These are phyloP conservation scores for Chiloscyllium plagiosum DNA, from an alignment of 2,113 vertebrate species.

Conservation along the genomic window DNA sequence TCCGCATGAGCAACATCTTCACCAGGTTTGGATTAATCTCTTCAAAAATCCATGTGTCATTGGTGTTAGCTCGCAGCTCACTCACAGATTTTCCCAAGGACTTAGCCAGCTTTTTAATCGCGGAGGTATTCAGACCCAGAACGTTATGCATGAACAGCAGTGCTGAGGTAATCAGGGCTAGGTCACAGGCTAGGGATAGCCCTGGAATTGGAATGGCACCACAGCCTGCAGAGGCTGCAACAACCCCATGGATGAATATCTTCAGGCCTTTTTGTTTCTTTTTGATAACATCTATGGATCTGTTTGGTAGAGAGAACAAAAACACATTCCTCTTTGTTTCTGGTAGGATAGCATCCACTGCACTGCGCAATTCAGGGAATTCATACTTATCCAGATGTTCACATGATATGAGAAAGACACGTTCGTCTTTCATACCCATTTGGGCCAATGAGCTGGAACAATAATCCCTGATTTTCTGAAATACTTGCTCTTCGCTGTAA, in stretches of 20 bases:
- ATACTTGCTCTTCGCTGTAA: neutral
- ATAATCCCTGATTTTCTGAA: neutral
- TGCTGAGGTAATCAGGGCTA: neutral
- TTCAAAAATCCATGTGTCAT: neutral
- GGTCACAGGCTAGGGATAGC: neutral
- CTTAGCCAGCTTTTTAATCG: neutral
- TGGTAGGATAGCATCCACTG: neutral
- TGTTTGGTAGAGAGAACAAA: neutral
- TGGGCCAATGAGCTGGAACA: neutral
- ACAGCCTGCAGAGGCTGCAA: neutral
- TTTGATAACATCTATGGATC: neutral
- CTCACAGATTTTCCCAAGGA: neutral
- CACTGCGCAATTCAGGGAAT: neutral
- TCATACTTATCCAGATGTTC: neutral
- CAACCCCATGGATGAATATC: neutral
- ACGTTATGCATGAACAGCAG: neutral
- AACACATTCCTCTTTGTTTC: constrained; percentile 10
- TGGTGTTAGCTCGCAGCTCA: neutral
- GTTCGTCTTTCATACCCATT: neutral
- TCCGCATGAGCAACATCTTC: no score
- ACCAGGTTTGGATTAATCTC: no score
- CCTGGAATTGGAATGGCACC: neutral
- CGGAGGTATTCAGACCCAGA: neutral
- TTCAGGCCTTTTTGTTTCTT: neutral
- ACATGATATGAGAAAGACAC: constrained; percentile 3